Base-by-base conservation (phyloP, 2,888 invertebrate genomes). In the Notocelia uddmanniana region DNA sequence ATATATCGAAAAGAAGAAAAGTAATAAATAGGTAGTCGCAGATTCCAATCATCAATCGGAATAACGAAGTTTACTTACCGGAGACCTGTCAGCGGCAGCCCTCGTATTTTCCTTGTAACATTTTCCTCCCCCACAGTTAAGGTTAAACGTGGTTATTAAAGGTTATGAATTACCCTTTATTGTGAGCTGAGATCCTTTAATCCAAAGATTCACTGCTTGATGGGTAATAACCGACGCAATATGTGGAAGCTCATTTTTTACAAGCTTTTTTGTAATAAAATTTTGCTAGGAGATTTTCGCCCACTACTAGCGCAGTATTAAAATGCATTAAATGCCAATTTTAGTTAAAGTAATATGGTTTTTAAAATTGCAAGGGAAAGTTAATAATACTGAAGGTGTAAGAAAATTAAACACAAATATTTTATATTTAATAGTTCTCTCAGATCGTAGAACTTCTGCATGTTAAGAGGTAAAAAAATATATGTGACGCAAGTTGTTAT, bases 81-180 rank as follows among this genome's bases (percentile, higher is more conserved):
- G 41, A 21, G 13, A 67, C 18, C 48, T 60, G 59, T 67, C 55
- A 67, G 31, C 0, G 34, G 34, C 60, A 59, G 23, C 34, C 31
- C 48, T 37, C 31, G 55, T 48, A 60, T 34, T 55, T 48, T 60
- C 58, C 45, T 45, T 59, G 31, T 59, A 71, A 48, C 18, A 67
- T 55, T 60, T 64, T 45, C 45, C 21, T 71, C 54, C 45, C 45
- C 37, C 31, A 31, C 8, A 31, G 31, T 41, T 45, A 60, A 45
- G 67, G 37, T 59, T 45, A 59, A 41, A 45, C 41, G 54, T 31
- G 31, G 45, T 62, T 55, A 68, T 62, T 68, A 68, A 60, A 72
- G 55, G 68, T 50, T 72, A 60, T 60, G 71, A 71, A 71, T 67
- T 67, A 71, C 45, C 59, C 45, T 72, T 62, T 68, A 62, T 57